Base-by-base conservation (phyloP, 1,140 invertebrate species). In the Zaprionus ghesquierei region DNA sequence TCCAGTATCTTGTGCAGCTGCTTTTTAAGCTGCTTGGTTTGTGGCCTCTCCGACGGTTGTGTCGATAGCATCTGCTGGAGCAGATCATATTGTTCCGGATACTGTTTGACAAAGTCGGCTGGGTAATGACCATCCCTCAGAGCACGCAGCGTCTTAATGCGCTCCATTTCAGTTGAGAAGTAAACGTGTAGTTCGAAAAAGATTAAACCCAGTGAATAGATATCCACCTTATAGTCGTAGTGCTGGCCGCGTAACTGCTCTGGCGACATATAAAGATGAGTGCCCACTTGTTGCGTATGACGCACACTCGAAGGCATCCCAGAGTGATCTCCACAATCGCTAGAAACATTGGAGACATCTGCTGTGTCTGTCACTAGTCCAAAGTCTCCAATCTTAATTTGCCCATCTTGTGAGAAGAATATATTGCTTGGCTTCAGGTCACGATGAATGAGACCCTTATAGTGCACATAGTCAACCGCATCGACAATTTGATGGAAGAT, bases 391-490 rank as follows among this genome's bases (percentile, higher is more conserved):
- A 99, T 96, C 93, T 99, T 99, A 3, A 99, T 95, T 76, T 95
- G 94, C 5, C 96, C 96, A 92, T 98, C 97, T 55, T 94, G 93
- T 0, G 98, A 96, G 91, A 99, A 99, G 92, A 99, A 98, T 81
- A 99, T 99, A 92, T 99, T 99, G 50, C 97, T 98, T 2, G 98
- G 98, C 95, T 99, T 99, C 20, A 99, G 94, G 93, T 99, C 98
- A 58, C 98, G 94, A 92, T 99, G 98, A 91, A 99, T 99, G 0
- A 99, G 93, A 4, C 97, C 96, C 77, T 96, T 95, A 0, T 95
- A 91, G 93, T 99, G 98, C 0, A 99, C 96, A 93, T 99, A 99
- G 68, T 98, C 96, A 6, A 99, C 98, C 23, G 98, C 98, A 70
- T 96, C 94, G 1, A 98, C 95, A 82, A 99, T 99, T 92, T 99